Conservation (phyloP, 2,797 vertebrate species). For the Rousettus madagascariensis region DNA sequence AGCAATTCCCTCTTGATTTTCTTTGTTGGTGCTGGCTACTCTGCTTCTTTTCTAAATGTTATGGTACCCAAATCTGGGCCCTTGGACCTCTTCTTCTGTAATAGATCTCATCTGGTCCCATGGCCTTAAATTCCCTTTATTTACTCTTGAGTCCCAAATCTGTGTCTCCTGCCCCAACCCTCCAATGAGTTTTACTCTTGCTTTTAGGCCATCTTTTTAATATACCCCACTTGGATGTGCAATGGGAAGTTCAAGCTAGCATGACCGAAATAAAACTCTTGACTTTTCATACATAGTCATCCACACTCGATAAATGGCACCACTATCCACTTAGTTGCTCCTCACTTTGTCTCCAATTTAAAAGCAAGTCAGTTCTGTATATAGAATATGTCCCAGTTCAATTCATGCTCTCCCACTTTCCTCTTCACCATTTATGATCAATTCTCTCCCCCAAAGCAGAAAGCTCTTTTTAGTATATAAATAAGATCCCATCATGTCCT, state of each 20-base stretch:
- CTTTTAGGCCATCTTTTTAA: neutral
- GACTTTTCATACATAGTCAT: neutral
- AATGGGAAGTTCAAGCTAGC: neutral
- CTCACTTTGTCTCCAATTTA: neutral
- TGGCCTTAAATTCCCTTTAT: neutral
- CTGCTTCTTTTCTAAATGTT: neutral
- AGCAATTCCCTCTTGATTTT: neutral
- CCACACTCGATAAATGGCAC: neutral
- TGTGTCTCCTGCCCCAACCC: neutral
- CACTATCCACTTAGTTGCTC: neutral
- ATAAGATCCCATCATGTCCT: neutral
- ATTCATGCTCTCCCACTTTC: neutral
- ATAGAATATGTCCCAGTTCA: neutral
- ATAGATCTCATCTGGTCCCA: neutral
- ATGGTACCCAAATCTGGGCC: neutral
- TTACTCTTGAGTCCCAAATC: neutral
- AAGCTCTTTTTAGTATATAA: neutral
- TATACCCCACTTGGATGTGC: neutral
- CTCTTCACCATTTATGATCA: neutral
- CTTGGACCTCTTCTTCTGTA: neutral
- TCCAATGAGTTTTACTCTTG: neutral
- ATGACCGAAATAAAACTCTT: neutral
- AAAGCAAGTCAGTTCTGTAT: neutral
- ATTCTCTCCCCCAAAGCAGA: neutral
- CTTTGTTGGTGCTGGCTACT: neutral